Percentiles rank a stretch among this genome's conserved stretches.
Conservation (phyloP, 2,797 vertebrate genomes). For the Bradypodion pumilum region DNA sequence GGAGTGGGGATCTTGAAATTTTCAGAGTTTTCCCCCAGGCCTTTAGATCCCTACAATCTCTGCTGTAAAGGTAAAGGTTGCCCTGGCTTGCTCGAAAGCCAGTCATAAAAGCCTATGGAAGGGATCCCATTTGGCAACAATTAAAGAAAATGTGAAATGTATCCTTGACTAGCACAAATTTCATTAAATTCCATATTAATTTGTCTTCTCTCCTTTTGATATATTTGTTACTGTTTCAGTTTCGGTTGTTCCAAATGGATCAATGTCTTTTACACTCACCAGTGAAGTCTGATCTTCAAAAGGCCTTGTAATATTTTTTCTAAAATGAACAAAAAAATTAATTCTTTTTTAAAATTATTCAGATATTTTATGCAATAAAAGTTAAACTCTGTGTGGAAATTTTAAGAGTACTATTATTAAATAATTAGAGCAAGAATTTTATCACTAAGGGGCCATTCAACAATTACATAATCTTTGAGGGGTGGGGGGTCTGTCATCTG, state of each 20-base stretch:
- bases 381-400: not conserved
- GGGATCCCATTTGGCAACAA: not conserved
- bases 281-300: slow-evolving; percentile 96
- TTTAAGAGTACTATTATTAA: not conserved
- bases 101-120: no score
- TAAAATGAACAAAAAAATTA: slow-evolving; percentile 45
- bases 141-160: not conserved
- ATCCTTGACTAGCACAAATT: not conserved
- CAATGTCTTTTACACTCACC: slow-evolving; percentile 73
- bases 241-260: not conserved
- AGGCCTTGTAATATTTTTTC: slow-evolving; percentile 95
- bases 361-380: not conserved
- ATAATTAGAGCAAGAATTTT: not conserved
- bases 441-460: no score
- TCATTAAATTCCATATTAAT: not conserved
- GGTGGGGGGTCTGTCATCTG: no score
- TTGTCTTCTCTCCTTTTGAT: not conserved
- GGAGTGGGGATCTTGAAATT: no score
- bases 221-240: not conserved
- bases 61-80: no score
- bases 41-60: no score
- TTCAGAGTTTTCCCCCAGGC: no score
- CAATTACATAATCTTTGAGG: no score
- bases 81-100: no score
- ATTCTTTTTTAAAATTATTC: no score